These are phyloP conservation scores for Deroptyus accipitrinus DNA, from an alignment of 2,113 vertebrate genomes.

Conservation along the genomic window DNA sequence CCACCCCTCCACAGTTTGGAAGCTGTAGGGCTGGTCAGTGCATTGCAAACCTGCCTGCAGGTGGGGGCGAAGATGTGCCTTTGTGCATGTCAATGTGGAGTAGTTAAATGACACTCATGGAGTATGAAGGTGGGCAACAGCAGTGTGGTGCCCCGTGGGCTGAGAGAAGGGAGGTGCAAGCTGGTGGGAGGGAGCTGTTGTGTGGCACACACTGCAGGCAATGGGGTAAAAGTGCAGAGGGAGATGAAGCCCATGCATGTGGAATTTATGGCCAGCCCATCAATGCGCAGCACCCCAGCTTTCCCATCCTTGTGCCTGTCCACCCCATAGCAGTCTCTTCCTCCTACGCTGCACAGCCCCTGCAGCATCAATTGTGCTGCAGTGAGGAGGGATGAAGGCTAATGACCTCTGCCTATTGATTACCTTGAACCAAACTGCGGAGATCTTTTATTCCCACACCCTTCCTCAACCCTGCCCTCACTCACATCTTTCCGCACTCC, in stretches of 20 bases:
- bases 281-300: neutral
- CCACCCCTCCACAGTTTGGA: neutral
- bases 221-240: neutral
- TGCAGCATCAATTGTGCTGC: neutral
- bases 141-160: fast-evolving
- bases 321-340: neutral
- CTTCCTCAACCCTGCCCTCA: neutral
- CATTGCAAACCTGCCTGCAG: neutral
- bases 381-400: neutral
- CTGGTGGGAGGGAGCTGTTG: neutral
- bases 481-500: neutral
- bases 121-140: neutral
- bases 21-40: neutral
- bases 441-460: neutral
- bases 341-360: neutral
- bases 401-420: neutral
- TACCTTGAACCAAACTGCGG: neutral
- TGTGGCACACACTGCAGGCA: fast-evolving
- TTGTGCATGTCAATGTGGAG: neutral
- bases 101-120: neutral
- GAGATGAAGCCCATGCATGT: neutral
- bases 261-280: neutral
- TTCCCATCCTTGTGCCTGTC: neutral
- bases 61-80: neutral
- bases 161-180: fast-evolving